Evolutionary conservation across 2,888 invertebrate species (phyloP), one percentile per base, ranked within the genome.

Genomic region (Cheiracanthium punctorium): DNA sequence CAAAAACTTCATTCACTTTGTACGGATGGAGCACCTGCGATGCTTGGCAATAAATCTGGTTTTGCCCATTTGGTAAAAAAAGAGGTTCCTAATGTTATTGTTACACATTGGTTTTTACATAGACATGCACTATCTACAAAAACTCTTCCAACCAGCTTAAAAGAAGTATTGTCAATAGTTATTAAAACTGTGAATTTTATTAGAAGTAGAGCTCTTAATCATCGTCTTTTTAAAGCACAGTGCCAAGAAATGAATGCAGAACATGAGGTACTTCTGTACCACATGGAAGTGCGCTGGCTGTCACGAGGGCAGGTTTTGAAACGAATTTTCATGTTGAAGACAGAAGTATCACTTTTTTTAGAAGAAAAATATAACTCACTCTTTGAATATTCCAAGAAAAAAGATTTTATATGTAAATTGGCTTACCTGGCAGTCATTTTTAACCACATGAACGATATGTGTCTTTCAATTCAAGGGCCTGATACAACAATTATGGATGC

Each of bases 131-230:
- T 82, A 52, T 69, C 73, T 37, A 82, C 74, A 67, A 74, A 74
- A 75, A 74, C 74, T 82, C 74, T 82, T 74, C 81, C 81, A 74
- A 82, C 81, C 33, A 52, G 37, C 52, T 76, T 82, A 52, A 76
- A 82, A 79, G 79, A 79, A 70, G 79, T 79, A 70, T 79, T 79
- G 70, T 70, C 79, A 79, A 79, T 70, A 79, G 70, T 70, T 70
- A 70, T 79, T 70, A 70, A 79, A 79, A 70, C 70, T 70, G 52
- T 79, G 52, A 79, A 79, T 70, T 79, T 70, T 70, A 71, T 80
- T 80, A 80, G 80, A 72, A 80, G 80, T 80, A 71, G 80, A 80
- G 58, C 71, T 80, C 71, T 72, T 80, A 80, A 80, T 80, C 80
- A 80, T 80, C 71, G 41, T 80, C 80, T 64, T 67, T 67, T 76